phyloP scores from a whole-genome alignment of 2,888 invertebrate species.

The Chymomyza caudatula region DNA sequence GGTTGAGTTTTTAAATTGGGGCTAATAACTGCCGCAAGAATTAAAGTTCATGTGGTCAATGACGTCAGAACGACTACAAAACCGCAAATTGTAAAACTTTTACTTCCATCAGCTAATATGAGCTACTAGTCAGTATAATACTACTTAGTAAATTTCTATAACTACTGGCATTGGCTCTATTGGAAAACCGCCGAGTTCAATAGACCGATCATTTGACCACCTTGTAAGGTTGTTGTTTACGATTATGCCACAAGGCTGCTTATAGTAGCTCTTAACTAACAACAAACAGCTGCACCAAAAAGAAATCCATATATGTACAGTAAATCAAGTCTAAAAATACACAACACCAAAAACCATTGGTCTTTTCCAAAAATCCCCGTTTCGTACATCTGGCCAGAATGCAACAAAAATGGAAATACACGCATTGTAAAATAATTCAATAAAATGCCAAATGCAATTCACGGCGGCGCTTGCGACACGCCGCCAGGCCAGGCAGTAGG shows the following conservation, averaged over 20 bases:
- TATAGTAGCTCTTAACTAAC: background rate
- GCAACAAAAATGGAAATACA: background rate
- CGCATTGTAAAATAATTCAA: slow-evolving; percentile 11
- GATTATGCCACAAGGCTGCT: background rate
- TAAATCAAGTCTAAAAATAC: slow-evolving; percentile 5
- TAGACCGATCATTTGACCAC: background rate
- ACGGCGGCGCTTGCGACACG: slow-evolving; percentile 5
- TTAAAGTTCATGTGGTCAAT: slow-evolving; percentile 4
- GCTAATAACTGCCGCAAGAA: slow-evolving; percentile 32
- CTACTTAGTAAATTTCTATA: background rate
- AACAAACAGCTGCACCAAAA: slow-evolving; percentile 2
- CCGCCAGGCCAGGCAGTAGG: background rate
- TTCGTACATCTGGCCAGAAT: slow-evolving; percentile 1
- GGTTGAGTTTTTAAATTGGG: background rate
- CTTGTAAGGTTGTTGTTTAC: background rate
- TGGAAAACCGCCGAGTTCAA: slow-evolving; percentile 4
- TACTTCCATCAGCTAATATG: background rate
- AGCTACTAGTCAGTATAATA: background rate
- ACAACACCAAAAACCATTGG: background rate
- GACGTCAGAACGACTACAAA: background rate
- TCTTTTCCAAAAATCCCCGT: slow-evolving; percentile 16
- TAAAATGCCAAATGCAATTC: slow-evolving; percentile 32
- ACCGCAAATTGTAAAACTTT: background rate
- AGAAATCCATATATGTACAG: slow-evolving; percentile 28
- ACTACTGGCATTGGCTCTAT: slow-evolving; percentile 1